A percentile compares a stretch with the other conserved stretches of the same genome.
These are phyloP conservation scores for Haliclona indistincta DNA, from an alignment of 37 sponge, comb jelly and placozoan species.

Conservation along the genomic window DNA sequence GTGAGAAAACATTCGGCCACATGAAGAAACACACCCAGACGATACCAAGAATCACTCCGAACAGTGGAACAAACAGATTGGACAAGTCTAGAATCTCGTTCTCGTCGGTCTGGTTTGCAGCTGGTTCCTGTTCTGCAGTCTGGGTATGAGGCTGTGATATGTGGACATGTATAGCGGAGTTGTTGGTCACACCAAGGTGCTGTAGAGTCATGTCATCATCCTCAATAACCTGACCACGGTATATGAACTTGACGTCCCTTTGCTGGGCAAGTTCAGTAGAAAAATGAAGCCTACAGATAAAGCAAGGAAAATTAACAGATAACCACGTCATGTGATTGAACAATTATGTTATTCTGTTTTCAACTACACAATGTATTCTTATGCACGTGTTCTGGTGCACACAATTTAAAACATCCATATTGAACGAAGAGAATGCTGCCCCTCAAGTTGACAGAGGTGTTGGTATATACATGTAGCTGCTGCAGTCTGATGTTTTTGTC, in stretches of 20 bases:
- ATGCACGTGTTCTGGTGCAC: too few relatives aligned
- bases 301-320: too few relatives aligned
- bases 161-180: constrained; percentile 58
- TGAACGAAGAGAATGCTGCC: too few relatives aligned
- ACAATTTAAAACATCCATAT: too few relatives aligned
- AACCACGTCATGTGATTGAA: too few relatives aligned
- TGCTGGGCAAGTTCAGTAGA: constrained; percentile 16
- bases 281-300: constrained; percentile 30
- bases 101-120: not conserved
- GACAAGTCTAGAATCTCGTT: constrained; percentile 48
- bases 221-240: constrained; percentile 37
- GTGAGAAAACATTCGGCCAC: constrained; percentile 47
- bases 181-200: constrained; percentile 11
- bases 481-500: too few relatives aligned
- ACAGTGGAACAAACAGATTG: constrained; percentile 49
- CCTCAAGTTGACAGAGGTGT: too few relatives aligned
- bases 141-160: constrained; percentile 29
- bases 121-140: not conserved
- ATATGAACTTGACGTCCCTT: constrained; percentile 56
- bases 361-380: too few relatives aligned
- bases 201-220: constrained; percentile 30
- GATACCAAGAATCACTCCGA: constrained; percentile 62
- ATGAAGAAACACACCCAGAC: constrained; percentile 40
- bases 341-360: too few relatives aligned
- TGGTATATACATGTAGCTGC: too few relatives aligned